Percentiles rank a stretch among this genome's conserved stretches.
Conservation (phyloP, 2,888 invertebrate genomes). For the Anthoptus insignis region DNA sequence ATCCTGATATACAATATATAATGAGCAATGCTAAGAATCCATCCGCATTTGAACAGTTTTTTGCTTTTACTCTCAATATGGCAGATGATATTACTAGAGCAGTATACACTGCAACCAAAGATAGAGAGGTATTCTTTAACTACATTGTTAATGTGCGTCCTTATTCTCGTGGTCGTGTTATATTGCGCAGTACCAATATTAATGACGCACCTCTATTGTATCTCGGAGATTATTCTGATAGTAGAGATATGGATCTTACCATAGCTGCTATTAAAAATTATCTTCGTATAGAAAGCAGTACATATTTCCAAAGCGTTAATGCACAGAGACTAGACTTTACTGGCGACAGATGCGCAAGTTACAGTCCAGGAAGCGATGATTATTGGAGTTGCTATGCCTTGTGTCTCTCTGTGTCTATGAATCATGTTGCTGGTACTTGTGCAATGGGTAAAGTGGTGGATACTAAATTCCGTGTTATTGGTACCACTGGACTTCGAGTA, state of each 20-base stretch:
- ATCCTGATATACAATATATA: slow-evolving; percentile 6
- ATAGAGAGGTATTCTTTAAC: slow-evolving; percentile 1
- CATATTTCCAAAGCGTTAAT: slow-evolving; percentile 48
- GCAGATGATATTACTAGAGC: neutral
- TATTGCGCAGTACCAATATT: slow-evolving; percentile 50
- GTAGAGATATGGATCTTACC: slow-evolving; percentile 65
- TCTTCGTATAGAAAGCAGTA: slow-evolving; percentile 51
- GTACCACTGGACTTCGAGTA: slow-evolving; percentile 71
- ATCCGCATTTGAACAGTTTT: slow-evolving; percentile 1
- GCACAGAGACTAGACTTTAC: slow-evolving; percentile 51
- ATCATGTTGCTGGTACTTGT: slow-evolving; percentile 57
- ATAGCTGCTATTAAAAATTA: slow-evolving; percentile 54
- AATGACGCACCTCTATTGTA: slow-evolving; percentile 51
- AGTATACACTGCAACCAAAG: neutral
- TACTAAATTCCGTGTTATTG: slow-evolving; percentile 50
- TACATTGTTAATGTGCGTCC: slow-evolving; percentile 46
- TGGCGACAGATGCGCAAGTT: slow-evolving; percentile 45
- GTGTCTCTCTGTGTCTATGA: slow-evolving; percentile 52
- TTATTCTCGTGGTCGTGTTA: slow-evolving; percentile 52
- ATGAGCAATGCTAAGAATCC: slow-evolving; percentile 21
- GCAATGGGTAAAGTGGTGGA: slow-evolving; percentile 59
- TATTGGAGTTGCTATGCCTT: slow-evolving; percentile 55
- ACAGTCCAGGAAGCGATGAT: slow-evolving; percentile 27
- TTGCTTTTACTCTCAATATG: neutral
- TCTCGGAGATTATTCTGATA: slow-evolving; percentile 60